These are phyloP conservation scores for Dryobotodes eremita DNA, from an alignment of 2,888 invertebrate species.

Conservation along the genomic window DNA sequence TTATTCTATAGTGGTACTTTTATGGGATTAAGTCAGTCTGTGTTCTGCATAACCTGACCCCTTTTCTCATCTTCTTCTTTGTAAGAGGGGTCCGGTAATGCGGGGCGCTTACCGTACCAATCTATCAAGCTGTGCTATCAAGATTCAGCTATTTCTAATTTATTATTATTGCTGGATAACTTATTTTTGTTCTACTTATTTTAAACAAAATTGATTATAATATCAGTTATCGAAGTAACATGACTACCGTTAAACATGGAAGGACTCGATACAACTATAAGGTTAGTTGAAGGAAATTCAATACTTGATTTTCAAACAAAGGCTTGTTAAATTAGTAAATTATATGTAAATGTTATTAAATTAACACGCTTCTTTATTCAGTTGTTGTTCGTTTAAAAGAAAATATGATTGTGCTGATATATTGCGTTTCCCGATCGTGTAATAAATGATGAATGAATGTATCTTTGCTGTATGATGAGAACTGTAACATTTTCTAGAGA, in stretches of 20 bases:
- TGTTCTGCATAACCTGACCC: too few relatives aligned
- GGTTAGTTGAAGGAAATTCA: slow-evolving; percentile 22
- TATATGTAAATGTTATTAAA: slow-evolving; percentile 15
- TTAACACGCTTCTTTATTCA: slow-evolving; percentile 6
- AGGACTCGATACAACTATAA: slow-evolving; percentile 22
- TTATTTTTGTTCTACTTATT: background rate
- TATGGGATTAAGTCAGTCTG: too few relatives aligned
- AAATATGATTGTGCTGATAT: slow-evolving; percentile 6
- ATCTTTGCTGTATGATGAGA: background rate
- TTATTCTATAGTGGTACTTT: background rate
- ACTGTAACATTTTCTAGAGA: background rate
- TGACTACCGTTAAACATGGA: slow-evolving; percentile 31
- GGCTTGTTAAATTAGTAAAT: slow-evolving; percentile 9
- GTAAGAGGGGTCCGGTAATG: too few relatives aligned
- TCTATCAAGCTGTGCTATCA: background rate
- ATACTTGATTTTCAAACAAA: slow-evolving; percentile 33
- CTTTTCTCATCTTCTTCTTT: too few relatives aligned
- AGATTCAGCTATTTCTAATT: background rate
- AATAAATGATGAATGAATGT: too few relatives aligned
- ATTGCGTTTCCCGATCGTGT: background rate
- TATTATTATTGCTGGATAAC: too few relatives aligned
- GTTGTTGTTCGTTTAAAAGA: background rate
- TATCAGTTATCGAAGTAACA: background rate
- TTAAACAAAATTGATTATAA: slow-evolving; percentile 13
- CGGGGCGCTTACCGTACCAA: background rate